These are phyloP conservation scores for Fukomys damarensis DNA, from an alignment of 2,113 vertebrate species.

Conservation along the genomic window DNA sequence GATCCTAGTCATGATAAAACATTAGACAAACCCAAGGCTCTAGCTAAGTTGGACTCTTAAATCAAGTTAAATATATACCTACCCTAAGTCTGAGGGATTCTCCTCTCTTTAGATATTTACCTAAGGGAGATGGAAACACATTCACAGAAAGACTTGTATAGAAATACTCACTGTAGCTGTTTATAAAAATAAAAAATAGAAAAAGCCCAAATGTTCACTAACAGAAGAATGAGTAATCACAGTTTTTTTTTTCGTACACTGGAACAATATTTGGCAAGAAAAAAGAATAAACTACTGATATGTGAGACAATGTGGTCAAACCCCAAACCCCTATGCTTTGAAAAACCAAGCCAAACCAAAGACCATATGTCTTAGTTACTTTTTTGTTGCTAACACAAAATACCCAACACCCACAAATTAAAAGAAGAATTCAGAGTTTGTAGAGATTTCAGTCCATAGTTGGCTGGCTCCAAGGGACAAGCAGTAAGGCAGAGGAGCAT, in stretches of 20 bases:
- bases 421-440: background rate
- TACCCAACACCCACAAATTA: background rate
- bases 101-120: background rate
- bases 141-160: background rate
- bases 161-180: background rate
- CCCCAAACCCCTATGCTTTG: background rate
- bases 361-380: background rate
- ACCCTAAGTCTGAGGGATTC: background rate
- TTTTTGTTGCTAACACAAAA: background rate
- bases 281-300: background rate
- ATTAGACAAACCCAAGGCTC: background rate
- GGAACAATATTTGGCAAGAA: background rate
- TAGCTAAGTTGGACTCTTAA: background rate
- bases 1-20: background rate
- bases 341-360: background rate
- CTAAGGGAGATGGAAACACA: background rate
- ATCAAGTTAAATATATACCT: background rate
- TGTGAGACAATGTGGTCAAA: background rate
- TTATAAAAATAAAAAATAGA: background rate
- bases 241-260: background rate
- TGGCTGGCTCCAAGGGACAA: background rate
- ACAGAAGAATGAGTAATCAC: background rate
- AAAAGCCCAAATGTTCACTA: background rate
- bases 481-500: background rate
- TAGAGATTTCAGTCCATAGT: background rate